Evolutionary conservation across 2,797 vertebrate species (phyloP).

Genomic region (Halcyon chelicuti): DNA sequence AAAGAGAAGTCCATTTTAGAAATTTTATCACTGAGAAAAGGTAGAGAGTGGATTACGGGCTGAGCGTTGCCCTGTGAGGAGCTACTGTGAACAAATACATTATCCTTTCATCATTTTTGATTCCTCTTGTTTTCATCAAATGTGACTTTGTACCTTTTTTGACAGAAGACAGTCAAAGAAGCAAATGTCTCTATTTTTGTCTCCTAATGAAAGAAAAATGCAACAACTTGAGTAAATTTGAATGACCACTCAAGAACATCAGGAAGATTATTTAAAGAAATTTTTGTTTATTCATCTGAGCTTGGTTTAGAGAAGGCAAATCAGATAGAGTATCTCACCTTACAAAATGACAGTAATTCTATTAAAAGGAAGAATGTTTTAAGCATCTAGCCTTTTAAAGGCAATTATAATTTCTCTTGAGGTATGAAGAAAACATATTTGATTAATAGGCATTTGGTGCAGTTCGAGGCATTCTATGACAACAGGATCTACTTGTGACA

Average conservation of each 20-base stretch:
- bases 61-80: not conserved
- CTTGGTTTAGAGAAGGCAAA: not conserved
- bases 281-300: not conserved
- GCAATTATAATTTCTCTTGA: not conserved
- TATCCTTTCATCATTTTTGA: not conserved
- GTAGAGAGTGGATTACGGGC: not conserved
- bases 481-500: not conserved
- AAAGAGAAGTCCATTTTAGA: not conserved
- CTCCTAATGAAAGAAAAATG: not conserved
- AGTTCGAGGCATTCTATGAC: slow-evolving; percentile 37
- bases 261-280: not conserved
- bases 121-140: not conserved
- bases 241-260: not conserved
- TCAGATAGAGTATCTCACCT: not conserved
- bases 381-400: not conserved
- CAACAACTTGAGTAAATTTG: not conserved
- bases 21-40: not conserved
- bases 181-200: not conserved
- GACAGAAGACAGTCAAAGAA: not conserved
- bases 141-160: not conserved
- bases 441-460: not conserved
- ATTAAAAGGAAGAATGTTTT: not conserved
- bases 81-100: not conserved
- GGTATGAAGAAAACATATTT: not conserved
- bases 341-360: not conserved